Evolutionary conservation across 2,797 vertebrate species (phyloP), one percentile per base, ranked within the genome.

Genomic region (Pipistrellus pipistrellus): DNA sequence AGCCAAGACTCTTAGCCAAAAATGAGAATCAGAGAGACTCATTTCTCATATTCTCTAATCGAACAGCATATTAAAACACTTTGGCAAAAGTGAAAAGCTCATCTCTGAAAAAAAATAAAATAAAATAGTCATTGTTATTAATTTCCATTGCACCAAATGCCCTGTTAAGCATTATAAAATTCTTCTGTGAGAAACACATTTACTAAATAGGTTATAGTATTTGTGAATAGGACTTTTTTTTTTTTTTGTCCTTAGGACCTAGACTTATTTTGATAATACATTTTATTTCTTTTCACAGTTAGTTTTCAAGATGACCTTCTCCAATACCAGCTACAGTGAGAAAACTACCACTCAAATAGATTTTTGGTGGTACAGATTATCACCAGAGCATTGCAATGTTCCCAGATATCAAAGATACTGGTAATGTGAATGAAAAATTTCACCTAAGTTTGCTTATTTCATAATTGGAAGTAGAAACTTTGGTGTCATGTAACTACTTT

Each of bases 1-100:
- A 80, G 69, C 93, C 92, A 95, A 96, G 76, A 87, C 87, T 85
- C 94, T 66, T 72, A 35, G 21, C 86, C 95, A 97, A 94, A 97
- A 93, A 96, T 38, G 68, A 95, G 81, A 96, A 88, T 77, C 78
- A 72, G 46, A 90, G 86, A 94, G 48, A 32, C 17, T 95, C 48
- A 69, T 96, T 25, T 85, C 8, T 92, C 90, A 73, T 20, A 48
- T 73, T 94, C 57, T 94, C 88, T 88, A 92, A 95, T 93, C 32
- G 23, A 71, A 80, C 51, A 66, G 71, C 77, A 94, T 91, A 90
- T 93, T 91, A 88, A 96, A 96, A 93, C 69, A 83, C 51, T 88
- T 96, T 80, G 27, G 80, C 73, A 85, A 91, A 95, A 92, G 44
- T 76, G 62, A 93, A 71, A 91, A 53, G 8, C 73, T 81, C 18